phyloP scores from a whole-genome alignment of 2,113 vertebrate genomes.

The Marmota monax region DNA sequence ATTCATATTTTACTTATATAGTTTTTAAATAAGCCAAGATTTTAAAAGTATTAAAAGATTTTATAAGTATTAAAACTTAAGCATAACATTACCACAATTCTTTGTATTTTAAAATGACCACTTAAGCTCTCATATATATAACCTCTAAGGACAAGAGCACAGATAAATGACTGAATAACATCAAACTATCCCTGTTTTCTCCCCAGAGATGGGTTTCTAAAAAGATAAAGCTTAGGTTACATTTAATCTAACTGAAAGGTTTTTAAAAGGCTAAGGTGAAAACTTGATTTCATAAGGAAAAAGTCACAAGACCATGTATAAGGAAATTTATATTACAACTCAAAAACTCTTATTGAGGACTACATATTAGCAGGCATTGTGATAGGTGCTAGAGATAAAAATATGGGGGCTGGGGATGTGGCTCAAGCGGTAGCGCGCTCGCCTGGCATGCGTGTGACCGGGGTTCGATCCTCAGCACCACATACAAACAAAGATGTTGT shows the following conservation, averaged over 20 bases:
- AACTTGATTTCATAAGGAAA: slow-evolving; percentile 6
- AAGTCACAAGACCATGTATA: not conserved
- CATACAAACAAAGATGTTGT: no score
- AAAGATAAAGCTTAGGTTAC: not conserved
- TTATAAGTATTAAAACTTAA: slow-evolving; percentile 1
- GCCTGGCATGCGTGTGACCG: no score
- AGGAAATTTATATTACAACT: not conserved
- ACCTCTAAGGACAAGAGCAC: not conserved
- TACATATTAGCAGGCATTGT: not conserved
- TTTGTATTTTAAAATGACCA: not conserved
- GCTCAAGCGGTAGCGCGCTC: no score
- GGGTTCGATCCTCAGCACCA: no score
- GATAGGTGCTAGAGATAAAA: not conserved
- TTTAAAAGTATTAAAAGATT: slow-evolving; percentile 10
- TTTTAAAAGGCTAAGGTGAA: not conserved
- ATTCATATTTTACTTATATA: slow-evolving; percentile 35
- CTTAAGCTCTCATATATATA: not conserved
- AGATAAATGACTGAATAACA: slow-evolving; percentile 23
- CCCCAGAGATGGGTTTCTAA: not conserved
- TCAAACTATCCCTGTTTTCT: not conserved
- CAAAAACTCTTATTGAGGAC: not conserved
- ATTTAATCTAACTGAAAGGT: not conserved
- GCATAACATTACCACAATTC: not conserved
- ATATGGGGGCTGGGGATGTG: not conserved
- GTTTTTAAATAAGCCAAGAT: not conserved